Evolutionary conservation across 2,888 invertebrate genomes (phyloP), one percentile per base, ranked within the genome.

Genomic region (Scaptomyza polygonia): DNA sequence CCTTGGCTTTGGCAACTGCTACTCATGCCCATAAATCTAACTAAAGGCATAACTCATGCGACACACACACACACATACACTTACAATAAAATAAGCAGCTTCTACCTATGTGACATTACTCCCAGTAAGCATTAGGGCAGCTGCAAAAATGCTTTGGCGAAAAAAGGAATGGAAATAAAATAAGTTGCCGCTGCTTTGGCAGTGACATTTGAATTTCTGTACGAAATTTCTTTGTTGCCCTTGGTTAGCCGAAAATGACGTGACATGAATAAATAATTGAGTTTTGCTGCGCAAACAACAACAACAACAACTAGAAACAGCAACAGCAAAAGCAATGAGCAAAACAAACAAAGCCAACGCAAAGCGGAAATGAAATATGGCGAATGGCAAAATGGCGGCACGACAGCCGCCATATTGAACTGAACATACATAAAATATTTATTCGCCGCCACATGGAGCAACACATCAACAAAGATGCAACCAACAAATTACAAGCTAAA

Each of bases 191-290:
- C 58, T 62, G 70, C 77, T 73, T 76, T 76, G 69, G 52, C 65
- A 71, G 70, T 87, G 84, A 85, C 79, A 87, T 84, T 87, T 70
- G 86, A 85, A 79, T 87, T 81, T 75, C 57, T 67, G 64, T 45
- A 62, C 52, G 63, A 79, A 14, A 39, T 12, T 39, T 16, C 69
- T 72, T 73, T 85, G 56, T n/a, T 52, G 67, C 44, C 64, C 53
- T 44, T 71, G 69, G 76, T 81, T 73, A 68, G 72, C 74, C 74
- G 70, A 82, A 79, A 83, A 79, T 88, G 74, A 86, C 85, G 85
- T 86, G 85, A 88, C 84, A 79, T 88, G 86, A 86, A 86, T 86
- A 86, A 86, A 86, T 88, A 86, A 85, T 85, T 85, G 80, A 88
- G 84, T 80, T 83, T 82, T 83, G 66, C 64, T 69, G 56, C 69